Percentiles rank a stretch among this genome's conserved stretches.
These are phyloP conservation scores for Thumatha senex DNA, from an alignment of 2,888 invertebrate species.

Conservation along the genomic window DNA sequence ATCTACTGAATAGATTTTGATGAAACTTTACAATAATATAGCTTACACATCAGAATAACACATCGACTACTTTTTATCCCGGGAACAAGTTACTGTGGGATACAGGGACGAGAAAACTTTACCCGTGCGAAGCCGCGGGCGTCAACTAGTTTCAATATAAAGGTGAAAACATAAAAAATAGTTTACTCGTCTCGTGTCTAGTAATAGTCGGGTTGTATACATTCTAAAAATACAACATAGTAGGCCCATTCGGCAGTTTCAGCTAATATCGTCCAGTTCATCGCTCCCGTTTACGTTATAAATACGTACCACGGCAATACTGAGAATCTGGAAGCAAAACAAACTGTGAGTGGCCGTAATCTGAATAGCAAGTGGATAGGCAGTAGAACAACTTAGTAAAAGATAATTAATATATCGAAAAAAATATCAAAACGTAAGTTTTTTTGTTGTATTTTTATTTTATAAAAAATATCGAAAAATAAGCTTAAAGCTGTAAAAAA, in stretches of 20 bases:
- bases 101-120: too few relatives aligned
- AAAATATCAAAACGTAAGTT: neutral
- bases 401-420: neutral
- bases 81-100: too few relatives aligned
- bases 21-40: too few relatives aligned
- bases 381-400: neutral
- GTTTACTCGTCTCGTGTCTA: neutral
- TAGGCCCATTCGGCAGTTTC: slow-evolving; percentile 3
- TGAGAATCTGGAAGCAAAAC: slow-evolving; percentile 7
- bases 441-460: too few relatives aligned
- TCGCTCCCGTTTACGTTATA: slow-evolving; percentile 11
- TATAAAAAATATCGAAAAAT: too few relatives aligned
- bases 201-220: neutral
- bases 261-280: slow-evolving; percentile 8
- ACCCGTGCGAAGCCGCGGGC: too few relatives aligned
- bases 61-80: too few relatives aligned
- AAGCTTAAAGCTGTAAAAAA: too few relatives aligned
- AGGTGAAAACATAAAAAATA: neutral
- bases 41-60: too few relatives aligned
- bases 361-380: neutral
- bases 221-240: slow-evolving; percentile 4
- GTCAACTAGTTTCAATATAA: too few relatives aligned
- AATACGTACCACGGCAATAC: slow-evolving; percentile 8
- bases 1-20: too few relatives aligned
- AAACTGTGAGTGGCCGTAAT: slow-evolving; percentile 8